A percentile compares a stretch with the other conserved stretches of the same genome.
Evolutionary conservation across 2,113 vertebrate genomes (phyloP).

Genomic region (Lepus americanus): DNA sequence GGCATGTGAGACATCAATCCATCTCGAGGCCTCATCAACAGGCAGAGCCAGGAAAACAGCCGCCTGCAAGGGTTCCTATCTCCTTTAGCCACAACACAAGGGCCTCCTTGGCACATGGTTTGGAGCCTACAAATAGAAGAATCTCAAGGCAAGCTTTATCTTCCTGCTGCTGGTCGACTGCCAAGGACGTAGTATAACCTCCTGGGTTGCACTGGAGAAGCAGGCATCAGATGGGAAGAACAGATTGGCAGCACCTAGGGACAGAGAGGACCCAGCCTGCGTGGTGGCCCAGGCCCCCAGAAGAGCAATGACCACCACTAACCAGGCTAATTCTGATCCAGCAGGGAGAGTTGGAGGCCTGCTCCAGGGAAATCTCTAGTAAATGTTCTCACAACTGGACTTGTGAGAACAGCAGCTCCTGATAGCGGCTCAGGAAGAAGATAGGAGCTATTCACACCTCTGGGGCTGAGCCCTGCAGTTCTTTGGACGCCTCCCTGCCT

Average conservation of each 20-base stretch:
- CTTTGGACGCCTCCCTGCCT: constrained; percentile 9
- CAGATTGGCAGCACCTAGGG: background rate
- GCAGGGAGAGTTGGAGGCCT: background rate
- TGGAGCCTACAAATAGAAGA: background rate
- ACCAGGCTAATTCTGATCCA: background rate
- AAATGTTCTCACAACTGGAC: constrained; percentile 56
- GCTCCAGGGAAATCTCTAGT: constrained; percentile 14
- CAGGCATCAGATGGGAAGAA: background rate
- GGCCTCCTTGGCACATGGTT: background rate
- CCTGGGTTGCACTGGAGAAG: background rate
- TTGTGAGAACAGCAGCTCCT: constrained; percentile 44
- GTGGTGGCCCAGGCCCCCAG: background rate
- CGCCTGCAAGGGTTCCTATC: background rate
- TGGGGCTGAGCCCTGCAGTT: background rate
- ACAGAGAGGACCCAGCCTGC: background rate
- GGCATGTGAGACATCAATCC: constrained; percentile 22
- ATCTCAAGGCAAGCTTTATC: background rate
- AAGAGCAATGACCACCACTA: background rate
- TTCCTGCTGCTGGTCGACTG: constrained; percentile 21
- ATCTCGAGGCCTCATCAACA: background rate
- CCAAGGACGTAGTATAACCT: background rate
- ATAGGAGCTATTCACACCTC: constrained; percentile 11
- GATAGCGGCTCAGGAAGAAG: constrained; percentile 57
- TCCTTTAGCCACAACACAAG: background rate
- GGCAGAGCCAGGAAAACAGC: background rate